Evolutionary conservation across 2,888 invertebrate species (phyloP), one percentile per base, ranked within the genome.

Genomic region (Endotricha flammealis): DNA sequence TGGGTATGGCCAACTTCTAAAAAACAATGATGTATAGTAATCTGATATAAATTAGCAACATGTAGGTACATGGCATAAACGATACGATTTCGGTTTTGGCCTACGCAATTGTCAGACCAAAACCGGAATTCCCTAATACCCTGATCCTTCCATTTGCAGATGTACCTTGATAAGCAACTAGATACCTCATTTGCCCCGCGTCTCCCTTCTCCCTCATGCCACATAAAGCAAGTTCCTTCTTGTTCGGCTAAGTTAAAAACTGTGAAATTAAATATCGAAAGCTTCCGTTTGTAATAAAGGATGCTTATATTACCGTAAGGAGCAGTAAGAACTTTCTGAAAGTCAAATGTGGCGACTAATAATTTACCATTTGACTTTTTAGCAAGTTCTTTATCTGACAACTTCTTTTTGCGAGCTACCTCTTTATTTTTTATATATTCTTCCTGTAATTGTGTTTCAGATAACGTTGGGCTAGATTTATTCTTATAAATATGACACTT

Each of bases 211-310:
- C 25, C 17, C 24, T 45, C 38, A 31, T 42, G 14, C 36, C 45
- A 45, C 42, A 45, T 42, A 23, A 33, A 40, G 25, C 42, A 45
- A n/a, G 27, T 28, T 10, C 20, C 34, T 34, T 28, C 28, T 20
- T 28, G 10, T 34, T 20, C 28, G 3, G 28, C 27, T n/a, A 25
- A 2, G n/a, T 34, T 14, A 28, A 28, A 34, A 17, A 34, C 20
- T 12, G 34, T 34, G 12, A 34, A 34, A 20, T 34, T 34, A 12
- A 28, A 34, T 27, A 34, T 27, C 12, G 34, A 34, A 2, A 34
- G 20, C 12, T 34, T 34, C 20, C 28, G n/a, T 12, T 34, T 34
- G 7, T 33, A 33, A 24, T 33, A 32, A 25, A 39, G 13, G 5
- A 39, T n/a, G 23, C 38, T 30, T 27, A 30, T 13, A 16, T 39